Evolutionary conservation across 2,797 vertebrate species (phyloP).

Genomic region (Danio aesculapii): DNA sequence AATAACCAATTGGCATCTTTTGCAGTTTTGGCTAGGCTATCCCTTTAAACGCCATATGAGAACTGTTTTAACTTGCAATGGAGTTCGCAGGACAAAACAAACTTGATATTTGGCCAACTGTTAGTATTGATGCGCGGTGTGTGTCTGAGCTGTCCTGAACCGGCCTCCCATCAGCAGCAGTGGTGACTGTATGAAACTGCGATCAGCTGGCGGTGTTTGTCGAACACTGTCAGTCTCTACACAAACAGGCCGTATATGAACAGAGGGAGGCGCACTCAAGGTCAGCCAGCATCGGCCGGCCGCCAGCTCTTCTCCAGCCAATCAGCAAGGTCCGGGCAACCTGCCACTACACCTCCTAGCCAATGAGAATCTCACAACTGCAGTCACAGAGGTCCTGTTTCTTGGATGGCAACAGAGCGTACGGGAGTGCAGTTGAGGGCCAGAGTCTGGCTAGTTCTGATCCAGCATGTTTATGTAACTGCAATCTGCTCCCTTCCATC

Average conservation of each 20-base stretch:
- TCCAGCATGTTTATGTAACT: conserved; percentile 48
- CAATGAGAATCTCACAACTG: conserved; percentile 24
- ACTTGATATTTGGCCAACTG: neutral
- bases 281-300: conserved; percentile 34
- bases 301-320: conserved; percentile 40
- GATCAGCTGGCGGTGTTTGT: conserved; percentile 43
- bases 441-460: conserved; percentile 12
- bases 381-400: conserved; percentile 8
- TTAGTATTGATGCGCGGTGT: neutral
- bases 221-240: conserved; percentile 11
- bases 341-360: neutral
- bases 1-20: neutral
- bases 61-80: neutral
- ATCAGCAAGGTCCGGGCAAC: conserved; percentile 10
- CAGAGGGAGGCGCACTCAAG: conserved; percentile 42
- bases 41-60: neutral
- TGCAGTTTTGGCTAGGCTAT: neutral
- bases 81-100: conserved; percentile 1
- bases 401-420: conserved; percentile 8
- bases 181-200: conserved; percentile 24
- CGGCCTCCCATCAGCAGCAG: neutral
- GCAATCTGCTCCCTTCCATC: conserved; percentile 49
- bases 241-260: conserved; percentile 40
- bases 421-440: conserved; percentile 7
- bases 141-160: conserved; percentile 30